phyloP scores from a whole-genome alignment of 2,113 vertebrate species.

The Prochilodus magdalenae region DNA sequence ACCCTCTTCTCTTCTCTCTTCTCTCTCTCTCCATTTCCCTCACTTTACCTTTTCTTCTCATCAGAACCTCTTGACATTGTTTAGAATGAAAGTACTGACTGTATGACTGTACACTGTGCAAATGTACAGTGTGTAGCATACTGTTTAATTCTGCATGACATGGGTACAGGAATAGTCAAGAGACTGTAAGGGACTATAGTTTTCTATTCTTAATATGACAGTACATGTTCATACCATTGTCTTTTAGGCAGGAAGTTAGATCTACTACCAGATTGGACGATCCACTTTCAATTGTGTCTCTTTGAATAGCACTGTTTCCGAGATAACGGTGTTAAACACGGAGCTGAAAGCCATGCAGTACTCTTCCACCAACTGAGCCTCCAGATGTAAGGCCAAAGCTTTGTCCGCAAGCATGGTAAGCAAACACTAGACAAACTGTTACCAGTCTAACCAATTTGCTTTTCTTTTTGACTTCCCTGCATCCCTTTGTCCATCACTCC shows the following conservation, averaged over 20 bases:
- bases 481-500: neutral
- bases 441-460: neutral
- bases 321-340: neutral
- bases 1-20: conserved; percentile 19
- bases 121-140: neutral
- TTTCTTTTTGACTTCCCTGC: neutral
- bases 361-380: neutral
- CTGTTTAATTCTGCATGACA: neutral
- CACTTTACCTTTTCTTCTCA: neutral
- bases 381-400: neutral
- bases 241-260: neutral
- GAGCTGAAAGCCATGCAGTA: neutral
- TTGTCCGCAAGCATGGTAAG: neutral
- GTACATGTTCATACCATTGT: neutral
- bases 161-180: too few species aligned
- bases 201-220: too few species aligned
- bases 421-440: neutral
- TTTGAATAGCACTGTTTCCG: neutral
- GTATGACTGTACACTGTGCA: neutral
- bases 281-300: neutral
- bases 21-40: conserved; percentile 26
- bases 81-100: neutral
- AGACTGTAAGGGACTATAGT: too few species aligned
- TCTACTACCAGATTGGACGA: neutral
- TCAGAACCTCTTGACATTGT: neutral